Evolutionary conservation across 2,113 vertebrate species (phyloP).

Genomic region (Hydrochoerus hydrochaeris): DNA sequence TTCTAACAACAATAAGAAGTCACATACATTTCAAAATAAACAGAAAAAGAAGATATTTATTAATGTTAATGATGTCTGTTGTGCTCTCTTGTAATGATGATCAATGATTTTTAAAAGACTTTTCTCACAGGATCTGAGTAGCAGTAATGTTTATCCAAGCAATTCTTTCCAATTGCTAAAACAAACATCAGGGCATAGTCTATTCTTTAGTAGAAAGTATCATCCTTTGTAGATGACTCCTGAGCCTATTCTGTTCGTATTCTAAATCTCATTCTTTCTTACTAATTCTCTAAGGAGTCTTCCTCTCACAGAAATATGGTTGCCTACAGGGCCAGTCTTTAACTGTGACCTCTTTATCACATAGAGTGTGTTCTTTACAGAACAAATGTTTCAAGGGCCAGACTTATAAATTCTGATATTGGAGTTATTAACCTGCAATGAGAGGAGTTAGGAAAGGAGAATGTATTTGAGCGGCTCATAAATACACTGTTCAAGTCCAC

Average conservation of each 20-base stretch:
- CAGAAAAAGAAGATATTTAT: background rate
- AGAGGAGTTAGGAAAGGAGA: background rate
- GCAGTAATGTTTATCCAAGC: background rate
- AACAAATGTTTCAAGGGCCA: background rate
- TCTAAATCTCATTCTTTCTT: background rate
- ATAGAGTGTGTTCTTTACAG: background rate
- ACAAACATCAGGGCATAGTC: background rate
- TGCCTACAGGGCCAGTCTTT: background rate
- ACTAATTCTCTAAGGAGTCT: background rate
- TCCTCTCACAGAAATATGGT: background rate
- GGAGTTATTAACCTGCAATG: background rate
- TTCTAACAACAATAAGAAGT: background rate
- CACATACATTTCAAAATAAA: background rate
- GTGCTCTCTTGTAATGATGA: background rate
- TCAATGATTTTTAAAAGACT: background rate
- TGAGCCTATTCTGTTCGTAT: background rate
- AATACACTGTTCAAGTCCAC: background rate
- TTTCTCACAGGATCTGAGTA: background rate
- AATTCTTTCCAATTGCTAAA: background rate
- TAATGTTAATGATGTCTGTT: background rate
- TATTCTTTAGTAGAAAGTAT: background rate
- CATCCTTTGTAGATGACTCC: background rate
- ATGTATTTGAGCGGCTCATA: background rate
- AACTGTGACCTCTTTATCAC: background rate
- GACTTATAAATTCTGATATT: background rate